phyloP scores from a whole-genome alignment of 2,113 vertebrate species.

The Zeus faber region DNA sequence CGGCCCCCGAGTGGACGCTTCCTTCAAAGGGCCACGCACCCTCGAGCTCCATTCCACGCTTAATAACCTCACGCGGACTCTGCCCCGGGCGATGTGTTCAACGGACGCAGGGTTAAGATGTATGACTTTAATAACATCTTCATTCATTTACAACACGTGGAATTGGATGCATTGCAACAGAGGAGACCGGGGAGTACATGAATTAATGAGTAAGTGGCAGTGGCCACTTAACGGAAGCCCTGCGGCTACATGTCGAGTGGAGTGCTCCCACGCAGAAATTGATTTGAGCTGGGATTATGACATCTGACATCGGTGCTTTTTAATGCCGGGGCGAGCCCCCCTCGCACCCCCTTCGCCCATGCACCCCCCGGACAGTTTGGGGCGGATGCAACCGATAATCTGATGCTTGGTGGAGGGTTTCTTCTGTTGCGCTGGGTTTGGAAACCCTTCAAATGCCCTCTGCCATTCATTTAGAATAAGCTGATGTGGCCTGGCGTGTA shows the following conservation, averaged over 20 bases:
- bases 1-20: too few species aligned
- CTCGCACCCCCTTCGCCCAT: neutral
- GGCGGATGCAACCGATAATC: too few species aligned
- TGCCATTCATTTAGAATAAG: too few species aligned
- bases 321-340: slow-evolving; percentile 38
- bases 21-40: too few species aligned
- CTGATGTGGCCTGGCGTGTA: too few species aligned
- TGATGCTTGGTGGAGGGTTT: too few species aligned
- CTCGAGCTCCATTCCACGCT: too few species aligned
- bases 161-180: slow-evolving; percentile 22
- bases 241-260: slow-evolving; percentile 61
- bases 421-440: too few species aligned
- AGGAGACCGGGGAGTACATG: slow-evolving; percentile 43
- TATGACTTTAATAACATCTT: neutral
- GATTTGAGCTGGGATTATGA: slow-evolving; percentile 69
- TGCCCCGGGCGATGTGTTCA: neutral
- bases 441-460: too few species aligned
- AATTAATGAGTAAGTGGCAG: slow-evolving; percentile 63
- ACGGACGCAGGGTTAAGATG: neutral
- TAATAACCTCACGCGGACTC: too few species aligned
- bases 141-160: neutral
- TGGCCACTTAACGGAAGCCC: slow-evolving; percentile 64
- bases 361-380: neutral
- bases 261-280: slow-evolving; percentile 64
- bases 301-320: slow-evolving; percentile 36